A percentile compares a stretch with the other conserved stretches of the same genome.
These are phyloP conservation scores for Odontomachus brunneus DNA, from an alignment of 1,140 invertebrate genomes.

Conservation along the genomic window DNA sequence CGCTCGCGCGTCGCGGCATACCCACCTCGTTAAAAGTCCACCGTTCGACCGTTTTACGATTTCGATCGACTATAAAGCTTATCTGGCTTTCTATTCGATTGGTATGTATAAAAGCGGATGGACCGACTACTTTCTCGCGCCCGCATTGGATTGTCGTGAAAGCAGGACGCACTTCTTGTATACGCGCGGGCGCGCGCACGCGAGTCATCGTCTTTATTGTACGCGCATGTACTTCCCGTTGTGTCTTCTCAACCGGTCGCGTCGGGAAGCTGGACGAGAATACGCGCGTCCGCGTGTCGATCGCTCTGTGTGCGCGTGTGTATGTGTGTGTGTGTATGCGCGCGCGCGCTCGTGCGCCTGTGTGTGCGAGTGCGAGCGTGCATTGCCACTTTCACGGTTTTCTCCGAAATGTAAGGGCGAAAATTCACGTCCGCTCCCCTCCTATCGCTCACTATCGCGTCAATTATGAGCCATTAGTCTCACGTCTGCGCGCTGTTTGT, in stretches of 20 bases:
- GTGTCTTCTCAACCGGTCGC: constrained; percentile 58
- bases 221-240: constrained; percentile 59
- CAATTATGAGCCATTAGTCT: not conserved
- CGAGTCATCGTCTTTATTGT: constrained; percentile 68
- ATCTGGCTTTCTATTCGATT: constrained; percentile 80
- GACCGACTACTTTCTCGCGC: constrained; percentile 80
- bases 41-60: constrained; percentile 75
- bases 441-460: not conserved
- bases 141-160: constrained; percentile 82
- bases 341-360: no score
- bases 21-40: constrained; percentile 65
- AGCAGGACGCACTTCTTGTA: constrained; percentile 81
- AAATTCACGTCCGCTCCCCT: not conserved
- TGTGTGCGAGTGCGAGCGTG: no score
- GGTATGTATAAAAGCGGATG: constrained; percentile 81
- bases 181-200: constrained; percentile 38
- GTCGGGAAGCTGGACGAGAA: constrained; percentile 4
- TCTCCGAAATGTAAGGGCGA: constrained; percentile 15
- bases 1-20: constrained; percentile 14
- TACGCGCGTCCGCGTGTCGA: not conserved
- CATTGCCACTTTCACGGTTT: constrained; percentile 10
- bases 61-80: constrained; percentile 82
- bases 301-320: no score
- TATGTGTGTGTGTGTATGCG: no score
- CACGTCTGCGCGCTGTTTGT: constrained; percentile 2